Base-by-base conservation (phyloP, 2,797 vertebrate species). In the Pangasius krempfi region DNA sequence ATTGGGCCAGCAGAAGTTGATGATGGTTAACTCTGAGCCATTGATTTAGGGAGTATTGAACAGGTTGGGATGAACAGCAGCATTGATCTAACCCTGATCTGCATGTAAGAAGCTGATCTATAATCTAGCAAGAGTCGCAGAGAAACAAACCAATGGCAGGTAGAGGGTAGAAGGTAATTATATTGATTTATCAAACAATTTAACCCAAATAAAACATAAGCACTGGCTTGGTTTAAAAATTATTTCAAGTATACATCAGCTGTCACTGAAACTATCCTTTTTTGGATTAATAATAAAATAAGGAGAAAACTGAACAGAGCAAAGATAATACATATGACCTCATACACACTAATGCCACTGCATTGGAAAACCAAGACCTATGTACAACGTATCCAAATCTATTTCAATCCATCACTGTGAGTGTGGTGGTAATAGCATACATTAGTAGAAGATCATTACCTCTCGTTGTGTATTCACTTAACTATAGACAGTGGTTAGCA, bases 391-490 rank as follows among this genome's bases (percentile, higher is more conserved):
- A 91, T 90, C 66, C 75, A 89, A 83, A 88, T 90, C 88, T 89
- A 82, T 79, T 91, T 87, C 90, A 89, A 91, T 91, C 89, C 90
- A 91, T 91, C 92, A 93, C 80, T 84, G 89, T 73, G 88, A 92
- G 88, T 84, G 87, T 89, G 88, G 84, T 90, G 89, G 89, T 92
- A 92, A 92, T 92, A 92, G 90, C 90, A 91, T 75, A 91, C 92
- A 93, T 93, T 93, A 93, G 92, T 93, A 91, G 90, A 89, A 93
- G 92, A 91, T 92, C 91, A 93, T 93, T 93, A 92, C 92, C 90
- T 91, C 89, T 91, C 91, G 89, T 92, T 92, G 92, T 92, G 91
- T 90, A 93, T 92, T 91, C 90, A 92, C 91, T 92, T 92, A 91
- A 92, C 90, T 91, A 93, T 90, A 92, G 90, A 93, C 87, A 92